A percentile compares a stretch with the other conserved stretches of the same genome.
phyloP scores from a whole-genome alignment of 2,797 vertebrate genomes.

The Smutsia gigantea region DNA sequence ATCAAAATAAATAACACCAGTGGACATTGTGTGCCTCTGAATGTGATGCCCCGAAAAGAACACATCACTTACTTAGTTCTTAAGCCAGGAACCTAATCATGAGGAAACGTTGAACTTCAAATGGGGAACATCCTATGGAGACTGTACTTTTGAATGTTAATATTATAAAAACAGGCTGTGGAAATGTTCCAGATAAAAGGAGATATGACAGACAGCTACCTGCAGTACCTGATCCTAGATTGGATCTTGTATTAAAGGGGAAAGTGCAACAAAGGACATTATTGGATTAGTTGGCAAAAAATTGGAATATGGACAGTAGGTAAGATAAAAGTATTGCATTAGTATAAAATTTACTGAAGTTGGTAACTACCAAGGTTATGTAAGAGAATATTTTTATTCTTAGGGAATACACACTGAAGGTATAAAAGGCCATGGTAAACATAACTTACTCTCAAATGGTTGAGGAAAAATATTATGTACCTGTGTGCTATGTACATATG shows the following conservation, averaged over 20 bases:
- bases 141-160: background rate
- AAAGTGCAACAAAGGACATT: slow-evolving; percentile 16
- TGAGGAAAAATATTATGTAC: background rate
- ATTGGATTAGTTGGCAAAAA: slow-evolving; percentile 37
- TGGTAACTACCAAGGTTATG: background rate
- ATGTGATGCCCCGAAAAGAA: background rate
- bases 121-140: background rate
- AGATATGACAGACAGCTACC: slow-evolving; percentile 6
- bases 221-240: background rate
- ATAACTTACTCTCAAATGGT: slow-evolving; percentile 15
- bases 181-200: slow-evolving; percentile 35
- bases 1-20: slow-evolving; percentile 28
- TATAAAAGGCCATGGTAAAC: background rate
- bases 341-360: slow-evolving; percentile 7
- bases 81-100: slow-evolving; percentile 40
- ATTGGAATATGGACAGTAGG: background rate
- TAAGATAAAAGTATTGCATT: background rate
- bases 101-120: background rate
- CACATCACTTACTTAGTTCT: background rate
- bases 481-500: background rate
- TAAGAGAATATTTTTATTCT: slow-evolving; percentile 16
- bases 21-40: background rate
- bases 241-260: slow-evolving; percentile 1
- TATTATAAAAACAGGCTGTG: slow-evolving; percentile 18
- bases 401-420: background rate